Conservation (phyloP, 2,113 vertebrate species). For the Trematomus loennbergii region DNA sequence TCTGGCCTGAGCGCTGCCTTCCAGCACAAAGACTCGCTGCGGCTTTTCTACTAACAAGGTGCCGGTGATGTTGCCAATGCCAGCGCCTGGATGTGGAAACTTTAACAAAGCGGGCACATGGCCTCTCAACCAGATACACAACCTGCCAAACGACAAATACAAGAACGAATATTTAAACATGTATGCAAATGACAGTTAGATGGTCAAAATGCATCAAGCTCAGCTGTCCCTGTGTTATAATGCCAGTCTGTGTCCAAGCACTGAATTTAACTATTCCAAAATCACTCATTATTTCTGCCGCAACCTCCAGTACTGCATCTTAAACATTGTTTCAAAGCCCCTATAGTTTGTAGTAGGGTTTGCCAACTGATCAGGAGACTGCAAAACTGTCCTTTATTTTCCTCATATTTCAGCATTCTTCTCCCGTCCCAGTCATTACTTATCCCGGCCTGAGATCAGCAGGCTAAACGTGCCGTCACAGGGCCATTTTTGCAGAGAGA, state of each 20-base stretch:
- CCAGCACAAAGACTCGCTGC: conserved; percentile 25
- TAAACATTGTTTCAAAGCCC: conserved; percentile 15
- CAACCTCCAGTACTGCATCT: conserved; percentile 31
- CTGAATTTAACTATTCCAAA: conserved; percentile 40
- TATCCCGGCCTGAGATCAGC: background rate
- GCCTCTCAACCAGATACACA: conserved; percentile 17
- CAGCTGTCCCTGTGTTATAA: conserved; percentile 17
- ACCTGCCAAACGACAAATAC: background rate
- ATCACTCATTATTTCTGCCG: conserved; percentile 28
- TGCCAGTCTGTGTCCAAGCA: conserved; percentile 42
- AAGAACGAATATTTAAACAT: conserved; percentile 12
- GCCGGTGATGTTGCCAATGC: conserved; percentile 8
- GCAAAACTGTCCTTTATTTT: background rate
- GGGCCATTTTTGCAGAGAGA: background rate
- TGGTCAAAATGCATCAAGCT: background rate
- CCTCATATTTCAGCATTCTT: background rate
- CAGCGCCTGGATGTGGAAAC: conserved; percentile 22
- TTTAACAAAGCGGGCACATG: conserved; percentile 9
- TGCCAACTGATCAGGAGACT: conserved; percentile 16
- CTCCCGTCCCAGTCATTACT: background rate
- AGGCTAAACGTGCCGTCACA: background rate
- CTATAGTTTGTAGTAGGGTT: conserved; percentile 3
- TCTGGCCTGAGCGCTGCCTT: conserved; percentile 38
- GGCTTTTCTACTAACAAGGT: conserved; percentile 45
- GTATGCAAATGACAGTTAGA: background rate